These are phyloP conservation scores for Agelas oroides DNA, from an alignment of 37 sponge, comb jelly and placozoan genomes.

Conservation along the genomic window DNA sequence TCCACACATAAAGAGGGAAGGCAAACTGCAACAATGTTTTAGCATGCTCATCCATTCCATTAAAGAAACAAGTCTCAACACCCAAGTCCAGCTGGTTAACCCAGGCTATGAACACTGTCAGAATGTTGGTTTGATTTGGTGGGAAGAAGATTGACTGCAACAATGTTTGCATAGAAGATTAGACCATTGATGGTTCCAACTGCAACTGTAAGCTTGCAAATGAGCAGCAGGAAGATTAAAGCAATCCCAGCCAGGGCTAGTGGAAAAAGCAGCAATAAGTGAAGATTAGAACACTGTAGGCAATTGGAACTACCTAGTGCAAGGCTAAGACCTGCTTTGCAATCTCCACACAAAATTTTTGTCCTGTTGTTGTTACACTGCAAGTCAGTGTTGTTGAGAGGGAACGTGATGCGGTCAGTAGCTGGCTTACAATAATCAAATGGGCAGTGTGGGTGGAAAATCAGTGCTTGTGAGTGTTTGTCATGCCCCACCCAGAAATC, in stretches of 20 bases:
- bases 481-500: background rate
- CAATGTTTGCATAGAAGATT: slow-evolving; percentile 32
- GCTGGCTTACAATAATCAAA: background rate
- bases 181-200: slow-evolving; percentile 31
- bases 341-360: slow-evolving; percentile 34
- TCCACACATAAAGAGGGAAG: slow-evolving; percentile 16
- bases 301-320: slow-evolving; percentile 25
- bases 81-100: slow-evolving; percentile 30
- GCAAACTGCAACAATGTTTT: slow-evolving; percentile 32
- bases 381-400: background rate
- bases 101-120: slow-evolving; percentile 27
- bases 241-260: slow-evolving; percentile 26
- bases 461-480: background rate
- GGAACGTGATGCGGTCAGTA: background rate
- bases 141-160: slow-evolving; percentile 22
- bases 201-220: no score
- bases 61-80: background rate
- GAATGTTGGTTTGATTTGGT: background rate
- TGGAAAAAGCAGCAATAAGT: background rate
- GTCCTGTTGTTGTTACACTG: background rate
- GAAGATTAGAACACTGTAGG: slow-evolving; percentile 19
- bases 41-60: slow-evolving; percentile 24
- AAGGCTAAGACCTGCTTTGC: slow-evolving; percentile 29
- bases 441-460: background rate
- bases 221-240: slow-evolving; percentile 27